These are phyloP conservation scores for Pseudorasbora parva DNA, from an alignment of 2,113 vertebrate species.

Conservation along the genomic window DNA sequence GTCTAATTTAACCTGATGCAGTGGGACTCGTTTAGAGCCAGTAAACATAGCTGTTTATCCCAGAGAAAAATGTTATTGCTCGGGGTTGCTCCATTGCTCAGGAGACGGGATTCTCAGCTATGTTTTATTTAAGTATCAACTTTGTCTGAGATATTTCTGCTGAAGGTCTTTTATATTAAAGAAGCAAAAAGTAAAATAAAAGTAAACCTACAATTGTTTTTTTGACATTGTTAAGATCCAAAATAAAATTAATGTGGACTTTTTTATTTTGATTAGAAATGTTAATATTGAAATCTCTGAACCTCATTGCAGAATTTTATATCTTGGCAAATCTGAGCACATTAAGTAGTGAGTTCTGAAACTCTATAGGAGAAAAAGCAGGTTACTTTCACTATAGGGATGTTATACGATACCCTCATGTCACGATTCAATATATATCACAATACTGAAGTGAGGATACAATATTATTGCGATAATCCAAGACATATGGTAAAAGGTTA, in stretches of 20 bases:
- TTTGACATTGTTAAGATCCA: not conserved
- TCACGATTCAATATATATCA: too few relatives aligned
- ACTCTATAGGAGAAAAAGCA: too few relatives aligned
- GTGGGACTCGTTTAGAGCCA: conserved; percentile 11
- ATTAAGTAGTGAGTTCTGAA: too few relatives aligned
- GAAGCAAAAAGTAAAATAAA: not conserved
- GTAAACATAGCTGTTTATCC: conserved; percentile 5
- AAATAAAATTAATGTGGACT: not conserved
- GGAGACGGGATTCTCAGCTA: not conserved
- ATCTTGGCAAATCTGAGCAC: not conserved
- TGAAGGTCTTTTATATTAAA: not conserved
- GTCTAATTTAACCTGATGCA: conserved; percentile 50
- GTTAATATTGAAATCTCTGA: not conserved
- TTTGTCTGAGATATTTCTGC: conserved; percentile 16
- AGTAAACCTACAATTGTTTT: not conserved
- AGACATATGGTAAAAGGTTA: too few relatives aligned
- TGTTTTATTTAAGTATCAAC: not conserved
- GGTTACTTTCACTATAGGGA: too few relatives aligned
- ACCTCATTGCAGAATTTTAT: not conserved
- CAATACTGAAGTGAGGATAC: too few relatives aligned
- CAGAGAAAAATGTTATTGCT: not conserved
- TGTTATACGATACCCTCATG: too few relatives aligned
- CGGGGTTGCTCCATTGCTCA: not conserved
- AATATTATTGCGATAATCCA: too few relatives aligned
- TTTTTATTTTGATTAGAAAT: not conserved